phyloP scores from a whole-genome alignment of 2,113 vertebrate species.

The Ondatra zibethicus region DNA sequence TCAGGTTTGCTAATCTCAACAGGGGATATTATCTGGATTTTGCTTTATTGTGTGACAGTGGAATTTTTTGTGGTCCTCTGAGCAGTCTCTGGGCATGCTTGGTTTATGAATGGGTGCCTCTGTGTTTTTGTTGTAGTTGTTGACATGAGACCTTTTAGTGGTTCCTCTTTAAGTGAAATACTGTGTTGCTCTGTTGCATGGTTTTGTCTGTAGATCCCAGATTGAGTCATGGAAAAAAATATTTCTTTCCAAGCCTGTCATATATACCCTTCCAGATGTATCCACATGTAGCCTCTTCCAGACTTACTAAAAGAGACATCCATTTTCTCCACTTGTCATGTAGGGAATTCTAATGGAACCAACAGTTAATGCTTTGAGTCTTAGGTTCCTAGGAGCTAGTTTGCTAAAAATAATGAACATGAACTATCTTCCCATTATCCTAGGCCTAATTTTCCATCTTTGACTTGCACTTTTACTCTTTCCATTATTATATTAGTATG shows the following conservation, averaged over 20 bases:
- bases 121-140: neutral
- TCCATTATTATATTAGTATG: neutral
- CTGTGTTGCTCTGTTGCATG: neutral
- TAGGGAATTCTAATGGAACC: neutral
- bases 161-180: neutral
- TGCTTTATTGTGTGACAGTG: neutral
- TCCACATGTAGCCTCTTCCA: neutral
- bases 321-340: neutral
- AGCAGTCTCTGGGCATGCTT: neutral
- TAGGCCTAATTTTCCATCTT: neutral
- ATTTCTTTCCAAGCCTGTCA: neutral
- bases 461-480: neutral
- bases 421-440: neutral
- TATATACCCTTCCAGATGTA: neutral
- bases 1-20: neutral
- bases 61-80: neutral
- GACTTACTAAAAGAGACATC: neutral
- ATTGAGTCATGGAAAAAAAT: neutral
- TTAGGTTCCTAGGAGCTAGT: neutral
- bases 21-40: neutral
- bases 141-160: neutral
- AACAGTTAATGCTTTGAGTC: neutral
- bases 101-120: neutral
- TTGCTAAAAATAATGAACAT: neutral
- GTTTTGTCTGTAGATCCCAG: neutral